Evolutionary conservation across 1,140 invertebrate genomes (phyloP), one percentile per base, ranked within the genome.

Genomic region (Thalassaphorura encarpata): DNA sequence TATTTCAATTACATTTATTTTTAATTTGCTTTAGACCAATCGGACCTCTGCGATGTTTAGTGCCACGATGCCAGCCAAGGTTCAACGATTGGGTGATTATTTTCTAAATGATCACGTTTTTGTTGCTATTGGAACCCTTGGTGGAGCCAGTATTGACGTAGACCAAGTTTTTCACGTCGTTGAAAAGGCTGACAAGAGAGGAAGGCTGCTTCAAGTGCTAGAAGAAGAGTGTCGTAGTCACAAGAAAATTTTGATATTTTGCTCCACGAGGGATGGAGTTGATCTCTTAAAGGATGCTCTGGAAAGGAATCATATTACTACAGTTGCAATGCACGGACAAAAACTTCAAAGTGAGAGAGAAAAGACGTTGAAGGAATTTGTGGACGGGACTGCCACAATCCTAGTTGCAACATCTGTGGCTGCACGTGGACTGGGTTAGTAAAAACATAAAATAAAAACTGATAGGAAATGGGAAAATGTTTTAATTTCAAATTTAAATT

Each of bases 291-390:
- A 87, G 0, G 77, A 80, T 0, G 79, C 78, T 56, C 67, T 92
- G 1, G 83, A 78, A 0, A 81, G 87, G 61, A 77, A 77, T 21
- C 72, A 77, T 50, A 78, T 81, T 62, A 82, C 69, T 1, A 83
- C 89, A 0, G 95, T 90, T 0, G 90, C 85, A 43, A 96, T 97
- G 61, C 93, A 97, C 71, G 92, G 92, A 1, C 93, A 94, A 72
- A 75, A 94, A 16, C 70, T 85, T 3, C 94, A 98, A 67, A 74
- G 80, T 39, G 87, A 97, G 70, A 76, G 94, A 29, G 93, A 97
- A 73, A 76, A 83, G 68, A 92, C 93, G 0, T 69, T 98, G 4
- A 57, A 71, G 5, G 85, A 91, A 67, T 97, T 98, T 68, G 83
- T 81, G 66, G 76, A 67, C 50, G 87, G 87, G 2, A 71, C 68